Conservation (phyloP, 2,113 vertebrate genomes). For the Oreochromis spilurus region DNA sequence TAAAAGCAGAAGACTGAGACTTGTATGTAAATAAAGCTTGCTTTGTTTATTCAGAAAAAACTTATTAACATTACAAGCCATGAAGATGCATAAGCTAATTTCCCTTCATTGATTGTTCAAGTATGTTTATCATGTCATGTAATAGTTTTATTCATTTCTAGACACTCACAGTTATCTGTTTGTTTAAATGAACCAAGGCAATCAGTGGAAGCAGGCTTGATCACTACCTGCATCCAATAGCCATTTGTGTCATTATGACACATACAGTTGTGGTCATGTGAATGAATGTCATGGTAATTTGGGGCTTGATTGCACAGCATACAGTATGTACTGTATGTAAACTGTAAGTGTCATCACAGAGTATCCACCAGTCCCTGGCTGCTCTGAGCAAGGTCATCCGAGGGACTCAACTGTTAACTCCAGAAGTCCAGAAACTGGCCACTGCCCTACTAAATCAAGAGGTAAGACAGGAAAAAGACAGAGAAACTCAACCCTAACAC, state of each 20-base stretch:
- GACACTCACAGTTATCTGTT: neutral
- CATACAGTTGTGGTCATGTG: neutral
- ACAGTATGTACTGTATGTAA: neutral
- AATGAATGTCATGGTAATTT: neutral
- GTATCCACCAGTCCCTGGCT: conserved; percentile 91
- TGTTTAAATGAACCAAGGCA: neutral
- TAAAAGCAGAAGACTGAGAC: neutral
- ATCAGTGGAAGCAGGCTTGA: neutral
- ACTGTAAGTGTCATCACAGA: conserved; percentile 35
- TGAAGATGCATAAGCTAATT: neutral
- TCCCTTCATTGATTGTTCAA: neutral
- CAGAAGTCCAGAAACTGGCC: conserved; percentile 87
- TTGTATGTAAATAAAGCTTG: neutral
- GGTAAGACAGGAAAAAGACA: conserved; percentile 60
- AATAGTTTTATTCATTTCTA: neutral
- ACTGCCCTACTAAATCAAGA: conserved; percentile 91
- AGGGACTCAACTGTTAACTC: conserved; percentile 84
- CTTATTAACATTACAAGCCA: neutral
- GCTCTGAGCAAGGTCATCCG: conserved; percentile 95
- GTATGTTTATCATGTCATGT: neutral
- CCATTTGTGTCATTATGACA: neutral
- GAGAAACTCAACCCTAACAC: neutral
- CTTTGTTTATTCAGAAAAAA: neutral
- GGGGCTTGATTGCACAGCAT: neutral
- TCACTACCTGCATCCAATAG: neutral